These are phyloP conservation scores for Dasysyrphus tricinctus DNA, from an alignment of 2,888 invertebrate genomes.

Conservation along the genomic window DNA sequence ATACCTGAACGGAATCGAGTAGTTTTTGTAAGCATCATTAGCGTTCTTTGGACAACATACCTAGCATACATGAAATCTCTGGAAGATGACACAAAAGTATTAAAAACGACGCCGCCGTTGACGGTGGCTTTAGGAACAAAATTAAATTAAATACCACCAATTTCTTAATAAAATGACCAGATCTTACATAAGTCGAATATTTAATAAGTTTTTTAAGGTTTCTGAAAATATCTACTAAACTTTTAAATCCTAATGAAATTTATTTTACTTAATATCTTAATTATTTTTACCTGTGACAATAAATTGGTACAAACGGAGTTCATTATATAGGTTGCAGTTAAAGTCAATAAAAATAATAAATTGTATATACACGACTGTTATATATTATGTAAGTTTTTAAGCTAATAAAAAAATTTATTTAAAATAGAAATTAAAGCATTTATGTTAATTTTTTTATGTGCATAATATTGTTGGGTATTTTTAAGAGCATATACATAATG, in stretches of 20 bases:
- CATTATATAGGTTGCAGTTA: constrained; percentile 6
- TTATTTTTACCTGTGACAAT: not conserved
- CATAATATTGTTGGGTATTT: not conserved
- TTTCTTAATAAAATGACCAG: not conserved
- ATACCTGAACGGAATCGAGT: constrained; percentile 90
- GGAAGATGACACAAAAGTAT: constrained; percentile 13
- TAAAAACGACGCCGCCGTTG: not conserved
- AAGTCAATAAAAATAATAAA: constrained; percentile 20
- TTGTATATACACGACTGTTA: constrained; percentile 41
- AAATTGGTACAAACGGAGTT: constrained; percentile 13
- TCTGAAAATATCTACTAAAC: not conserved
- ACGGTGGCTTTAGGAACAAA: too few species aligned
- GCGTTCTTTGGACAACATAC: constrained; percentile 90
- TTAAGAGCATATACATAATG: not conserved
- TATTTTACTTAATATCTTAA: not conserved
- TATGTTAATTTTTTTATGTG: constrained; percentile 36
- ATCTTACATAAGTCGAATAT: not conserved
- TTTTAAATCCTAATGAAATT: not conserved
- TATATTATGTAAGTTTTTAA: constrained; percentile 21
- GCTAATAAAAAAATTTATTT: constrained; percentile 21
- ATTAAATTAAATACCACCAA: constrained; percentile 12
- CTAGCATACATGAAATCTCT: constrained; percentile 88
- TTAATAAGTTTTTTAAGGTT: not conserved
- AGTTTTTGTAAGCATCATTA: constrained; percentile 88
- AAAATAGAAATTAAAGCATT: constrained; percentile 43